Evolutionary conservation across 2,797 vertebrate species (phyloP), one percentile per base, ranked within the genome.

Genomic region (Muraenolepis orangiensis): DNA sequence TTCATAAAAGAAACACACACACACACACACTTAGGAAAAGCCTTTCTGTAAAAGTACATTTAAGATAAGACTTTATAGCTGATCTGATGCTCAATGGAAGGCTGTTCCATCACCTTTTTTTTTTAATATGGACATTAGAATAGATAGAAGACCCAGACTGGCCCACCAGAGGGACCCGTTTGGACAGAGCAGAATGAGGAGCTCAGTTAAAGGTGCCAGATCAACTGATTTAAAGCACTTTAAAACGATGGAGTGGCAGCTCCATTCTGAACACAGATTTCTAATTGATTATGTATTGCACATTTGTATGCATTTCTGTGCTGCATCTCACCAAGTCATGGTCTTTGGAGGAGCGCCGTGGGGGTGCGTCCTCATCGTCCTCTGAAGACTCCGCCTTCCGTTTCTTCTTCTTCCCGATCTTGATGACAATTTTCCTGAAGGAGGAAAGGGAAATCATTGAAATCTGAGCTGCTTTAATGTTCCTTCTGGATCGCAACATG

Each of bases 391-490:
- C 96, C 0, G 95, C 95, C 92, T 98, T 98, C 85, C 96, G 93
- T 81, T 97, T 98, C 87, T 98, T 98, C 91, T 97, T 98, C 92
- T 96, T 98, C 84, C 97, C 95, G 86, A 99, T 92, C 70, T 98
- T 98, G 88, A 99, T 99, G 80, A 99, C 97, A 70, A 99, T 95
- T 92, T 99, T 99, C 78, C 98, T 99, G 66, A 83, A 30, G 38
- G 64, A 79, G n/a, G 11, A n/a, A 67, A 16, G 66, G 31, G 14
- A 67, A 67, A 66, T 57, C 12, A 26, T 64, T 64, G n/a, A 64
- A 26, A 26, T 23, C 57, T 12, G 57, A 64, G 57, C 23, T 26
- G 57, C 11, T 0, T 3, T 11, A 26, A 64, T n/a, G 51, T 64
- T 64, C 51, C n/a, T 2, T 2, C 51, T 26, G 51, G 8, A 61